Conservation (phyloP, 2,888 invertebrate genomes). For the Phortica okadai region DNA sequence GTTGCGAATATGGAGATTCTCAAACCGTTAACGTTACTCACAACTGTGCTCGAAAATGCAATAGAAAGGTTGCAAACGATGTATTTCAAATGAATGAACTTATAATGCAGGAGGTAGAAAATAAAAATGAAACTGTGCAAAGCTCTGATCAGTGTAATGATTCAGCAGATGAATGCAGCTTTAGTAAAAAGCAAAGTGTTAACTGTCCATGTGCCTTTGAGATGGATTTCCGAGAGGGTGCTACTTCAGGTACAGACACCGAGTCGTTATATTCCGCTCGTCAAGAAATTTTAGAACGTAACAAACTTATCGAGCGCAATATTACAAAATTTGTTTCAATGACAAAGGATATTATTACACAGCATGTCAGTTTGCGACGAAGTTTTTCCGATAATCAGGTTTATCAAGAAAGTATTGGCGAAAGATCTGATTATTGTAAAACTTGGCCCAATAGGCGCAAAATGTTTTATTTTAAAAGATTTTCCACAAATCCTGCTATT, state of each 20-base stretch:
- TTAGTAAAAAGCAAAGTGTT: conserved; percentile 41
- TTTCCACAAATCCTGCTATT: too few species aligned
- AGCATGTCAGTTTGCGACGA: conserved; percentile 42
- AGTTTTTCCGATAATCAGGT: conserved; percentile 56
- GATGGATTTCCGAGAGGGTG: conserved; percentile 44
- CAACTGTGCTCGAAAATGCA: conserved; percentile 58
- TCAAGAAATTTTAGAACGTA: conserved; percentile 31
- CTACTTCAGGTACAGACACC: neutral
- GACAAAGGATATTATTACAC: conserved; percentile 42
- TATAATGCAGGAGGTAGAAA: conserved; percentile 42
- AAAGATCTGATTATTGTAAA: neutral
- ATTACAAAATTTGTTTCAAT: conserved; percentile 52
- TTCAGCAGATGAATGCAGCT: neutral
- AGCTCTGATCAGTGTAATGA: neutral
- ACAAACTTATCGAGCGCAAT: conserved; percentile 46
- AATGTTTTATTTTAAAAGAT: too few species aligned
- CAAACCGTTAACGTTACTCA: conserved; percentile 66
- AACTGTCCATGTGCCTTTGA: conserved; percentile 61
- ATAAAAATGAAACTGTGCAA: conserved; percentile 11
- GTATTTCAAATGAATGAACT: conserved; percentile 44
- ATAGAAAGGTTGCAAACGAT: conserved; percentile 57
- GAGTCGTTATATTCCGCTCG: conserved; percentile 11
- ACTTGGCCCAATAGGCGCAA: neutral
- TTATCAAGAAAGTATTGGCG: neutral
- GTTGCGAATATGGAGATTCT: conserved; percentile 76